Conservation (phyloP, 2,113 vertebrate species). For the Callopanchax toddi region DNA sequence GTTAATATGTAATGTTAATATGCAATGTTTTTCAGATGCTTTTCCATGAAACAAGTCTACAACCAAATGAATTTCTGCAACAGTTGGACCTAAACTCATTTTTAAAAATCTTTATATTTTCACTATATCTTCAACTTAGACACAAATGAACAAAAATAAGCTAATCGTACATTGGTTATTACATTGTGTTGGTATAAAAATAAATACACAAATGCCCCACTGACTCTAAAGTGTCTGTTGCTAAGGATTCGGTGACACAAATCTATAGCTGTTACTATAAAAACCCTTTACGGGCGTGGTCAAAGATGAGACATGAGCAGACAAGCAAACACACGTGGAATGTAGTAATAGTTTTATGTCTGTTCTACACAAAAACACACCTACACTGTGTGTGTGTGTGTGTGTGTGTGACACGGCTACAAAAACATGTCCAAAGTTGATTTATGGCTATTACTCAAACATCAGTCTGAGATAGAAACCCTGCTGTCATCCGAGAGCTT, state of each 20-base stretch:
- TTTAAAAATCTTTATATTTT: too few species aligned
- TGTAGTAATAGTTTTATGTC: constrained; percentile 67
- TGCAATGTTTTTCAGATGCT: not conserved
- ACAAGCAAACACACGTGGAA: constrained; percentile 67
- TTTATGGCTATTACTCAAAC: constrained; percentile 38
- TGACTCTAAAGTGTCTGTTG: constrained; percentile 4
- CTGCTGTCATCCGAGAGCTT: constrained; percentile 8
- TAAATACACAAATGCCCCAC: not conserved
- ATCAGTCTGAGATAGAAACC: constrained; percentile 23
- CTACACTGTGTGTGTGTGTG: constrained; percentile 17
- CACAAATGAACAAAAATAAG: too few species aligned
- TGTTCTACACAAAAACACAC: constrained; percentile 57
- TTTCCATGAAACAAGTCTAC: not conserved
- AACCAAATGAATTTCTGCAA: not conserved
- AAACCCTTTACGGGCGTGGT: constrained; percentile 52
- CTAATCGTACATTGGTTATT: too few species aligned
- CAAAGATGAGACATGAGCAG: constrained; percentile 51
- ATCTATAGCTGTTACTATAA: constrained; percentile 35
- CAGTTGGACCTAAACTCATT: too few species aligned
- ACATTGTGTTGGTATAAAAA: not conserved
- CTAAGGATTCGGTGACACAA: constrained; percentile 1
- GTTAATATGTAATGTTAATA: too few species aligned
- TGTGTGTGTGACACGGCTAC: constrained; percentile 5
- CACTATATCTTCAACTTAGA: too few species aligned
- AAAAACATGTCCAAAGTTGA: constrained; percentile 59